Conservation (phyloP, 2,113 vertebrate species). For the Stomatorhinus ivindoensis region DNA sequence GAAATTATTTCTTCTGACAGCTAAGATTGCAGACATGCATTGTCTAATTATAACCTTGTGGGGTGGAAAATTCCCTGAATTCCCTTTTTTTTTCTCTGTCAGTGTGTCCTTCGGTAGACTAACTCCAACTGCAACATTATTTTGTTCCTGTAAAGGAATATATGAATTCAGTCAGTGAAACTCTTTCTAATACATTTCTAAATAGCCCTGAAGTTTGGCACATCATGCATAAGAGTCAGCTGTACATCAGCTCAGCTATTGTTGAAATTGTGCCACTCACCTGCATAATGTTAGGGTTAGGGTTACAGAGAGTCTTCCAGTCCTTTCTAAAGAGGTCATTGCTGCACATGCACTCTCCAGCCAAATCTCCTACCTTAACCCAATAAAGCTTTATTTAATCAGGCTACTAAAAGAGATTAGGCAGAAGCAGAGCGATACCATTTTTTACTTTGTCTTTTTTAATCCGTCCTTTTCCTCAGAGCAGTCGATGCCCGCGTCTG, state of each 20-base stretch:
- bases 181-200: neutral
- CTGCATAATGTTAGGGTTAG: neutral
- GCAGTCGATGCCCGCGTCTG: neutral
- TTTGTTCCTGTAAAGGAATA: neutral
- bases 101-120: neutral
- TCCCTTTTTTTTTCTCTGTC: neutral
- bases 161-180: neutral
- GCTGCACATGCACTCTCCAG: neutral
- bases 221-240: neutral
- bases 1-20: neutral
- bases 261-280: neutral
- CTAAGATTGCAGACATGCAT: conserved; percentile 1
- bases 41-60: conserved; percentile 12
- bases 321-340: neutral
- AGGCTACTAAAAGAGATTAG: neutral
- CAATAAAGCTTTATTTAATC: neutral
- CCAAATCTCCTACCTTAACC: neutral
- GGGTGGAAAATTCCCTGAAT: neutral
- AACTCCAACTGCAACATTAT: neutral
- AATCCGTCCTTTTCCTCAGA: neutral
- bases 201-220: neutral
- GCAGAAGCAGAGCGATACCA: neutral
- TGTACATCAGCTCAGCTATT: neutral
- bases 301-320: neutral
- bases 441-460: neutral